These are phyloP conservation scores for Galagoides demidoff DNA, from an alignment of 2,797 vertebrate species.

Conservation along the genomic window DNA sequence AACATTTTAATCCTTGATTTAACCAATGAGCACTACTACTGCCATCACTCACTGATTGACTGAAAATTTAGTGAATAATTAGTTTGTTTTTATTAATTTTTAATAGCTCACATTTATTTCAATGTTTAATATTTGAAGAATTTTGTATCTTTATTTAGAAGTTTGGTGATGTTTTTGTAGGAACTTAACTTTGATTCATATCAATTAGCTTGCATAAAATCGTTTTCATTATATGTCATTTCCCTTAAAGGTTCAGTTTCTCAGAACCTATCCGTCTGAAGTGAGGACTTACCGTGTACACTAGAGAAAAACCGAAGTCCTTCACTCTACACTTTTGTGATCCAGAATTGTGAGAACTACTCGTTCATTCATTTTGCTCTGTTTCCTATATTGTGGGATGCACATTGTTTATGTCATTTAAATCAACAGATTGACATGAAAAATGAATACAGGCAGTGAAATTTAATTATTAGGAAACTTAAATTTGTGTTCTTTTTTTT, in stretches of 20 bases:
- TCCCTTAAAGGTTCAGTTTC: not conserved
- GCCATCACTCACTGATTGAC: not conserved
- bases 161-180: not conserved
- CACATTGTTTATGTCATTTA: not conserved
- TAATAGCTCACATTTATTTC: not conserved
- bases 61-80: not conserved
- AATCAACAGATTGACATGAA: not conserved
- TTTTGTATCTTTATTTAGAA: not conserved
- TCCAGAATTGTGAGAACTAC: not conserved
- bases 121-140: not conserved
- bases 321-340: not conserved
- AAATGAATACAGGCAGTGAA: not conserved
- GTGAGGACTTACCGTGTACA: not conserved
- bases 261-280: too few relatives aligned
- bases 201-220: not conserved
- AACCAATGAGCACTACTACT: not conserved
- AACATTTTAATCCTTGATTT: not conserved
- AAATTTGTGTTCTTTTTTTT: not conserved
- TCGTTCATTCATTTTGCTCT: not conserved
- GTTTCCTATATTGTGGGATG: not conserved
- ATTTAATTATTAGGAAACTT: constrained; percentile 38
- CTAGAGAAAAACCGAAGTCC: not conserved
- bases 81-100: not conserved
- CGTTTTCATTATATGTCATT: not conserved
- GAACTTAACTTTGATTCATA: not conserved